A percentile compares a stretch with the other conserved stretches of the same genome.
phyloP scores from a whole-genome alignment of 1,140 invertebrate species.

The Polyergus mexicanus region DNA sequence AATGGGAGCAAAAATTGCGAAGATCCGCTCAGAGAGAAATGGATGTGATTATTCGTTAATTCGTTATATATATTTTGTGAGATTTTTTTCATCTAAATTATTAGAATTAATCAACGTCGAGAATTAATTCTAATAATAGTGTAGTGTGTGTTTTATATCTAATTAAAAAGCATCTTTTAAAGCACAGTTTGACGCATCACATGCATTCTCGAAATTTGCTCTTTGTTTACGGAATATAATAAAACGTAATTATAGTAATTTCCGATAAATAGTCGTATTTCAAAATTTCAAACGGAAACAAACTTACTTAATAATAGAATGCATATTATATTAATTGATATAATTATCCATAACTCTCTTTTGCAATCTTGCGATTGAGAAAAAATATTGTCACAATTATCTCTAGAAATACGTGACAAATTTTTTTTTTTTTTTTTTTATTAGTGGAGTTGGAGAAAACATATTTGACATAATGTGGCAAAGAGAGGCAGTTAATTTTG shows the following conservation, averaged over 20 bases:
- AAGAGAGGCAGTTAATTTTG: not conserved
- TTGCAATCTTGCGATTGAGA: not conserved
- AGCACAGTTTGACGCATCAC: not conserved
- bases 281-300: conserved; percentile 26
- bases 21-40: not conserved
- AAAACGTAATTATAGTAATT: conserved; percentile 33
- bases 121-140: not conserved
- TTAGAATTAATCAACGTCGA: not conserved
- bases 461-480: not conserved
- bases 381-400: not conserved
- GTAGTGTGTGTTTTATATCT: not conserved
- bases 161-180: conserved; percentile 24
- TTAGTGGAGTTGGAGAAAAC: not conserved
- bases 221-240: conserved; percentile 22
- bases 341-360: conserved; percentile 25
- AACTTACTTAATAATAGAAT: conserved; percentile 53
- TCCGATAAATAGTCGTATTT: conserved; percentile 12
- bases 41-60: not conserved
- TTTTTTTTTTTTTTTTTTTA: not conserved
- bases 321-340: conserved; percentile 7
- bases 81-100: not conserved
- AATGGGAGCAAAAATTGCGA: not conserved
- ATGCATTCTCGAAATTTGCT: conserved; percentile 26
- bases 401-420: not conserved
- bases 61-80: not conserved